Conservation (phyloP, 2,797 vertebrate species). For the Sebastes oblongus region DNA sequence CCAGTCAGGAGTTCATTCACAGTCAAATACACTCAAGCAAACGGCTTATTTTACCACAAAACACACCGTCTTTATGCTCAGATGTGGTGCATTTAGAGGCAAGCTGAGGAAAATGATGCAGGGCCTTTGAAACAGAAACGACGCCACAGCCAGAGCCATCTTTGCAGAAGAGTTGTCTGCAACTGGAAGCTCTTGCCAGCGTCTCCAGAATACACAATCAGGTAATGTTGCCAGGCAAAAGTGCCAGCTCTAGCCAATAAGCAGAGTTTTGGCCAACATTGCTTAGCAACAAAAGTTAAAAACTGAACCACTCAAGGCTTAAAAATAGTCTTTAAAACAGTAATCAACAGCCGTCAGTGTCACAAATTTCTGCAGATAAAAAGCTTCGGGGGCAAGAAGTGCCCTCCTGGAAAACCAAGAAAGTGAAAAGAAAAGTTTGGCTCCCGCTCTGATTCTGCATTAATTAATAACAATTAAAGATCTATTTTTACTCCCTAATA, state of each 20-base stretch:
- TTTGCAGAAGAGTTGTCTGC: slow-evolving; percentile 43
- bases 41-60: background rate
- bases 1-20: slow-evolving; percentile 4
- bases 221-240: slow-evolving; percentile 77
- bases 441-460: background rate
- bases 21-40: background rate
- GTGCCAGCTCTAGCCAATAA: slow-evolving; percentile 67
- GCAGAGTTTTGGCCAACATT: slow-evolving; percentile 76
- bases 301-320: slow-evolving; percentile 62
- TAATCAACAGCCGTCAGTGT: slow-evolving; percentile 52
- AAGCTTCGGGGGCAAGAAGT: slow-evolving; percentile 1
- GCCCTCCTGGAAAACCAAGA: background rate
- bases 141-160: slow-evolving; percentile 30
- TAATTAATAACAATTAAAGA: background rate
- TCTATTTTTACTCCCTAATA: background rate
- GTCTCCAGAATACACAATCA: slow-evolving; percentile 74
- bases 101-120: background rate
- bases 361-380: slow-evolving; percentile 37
- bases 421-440: slow-evolving; percentile 4
- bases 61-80: background rate
- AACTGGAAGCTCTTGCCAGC: slow-evolving; percentile 59
- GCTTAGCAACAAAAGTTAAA: slow-evolving; percentile 80
- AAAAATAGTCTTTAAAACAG: slow-evolving; percentile 68
- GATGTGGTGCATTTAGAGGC: background rate
- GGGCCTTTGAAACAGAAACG: background rate